Evolutionary conservation across 2,113 vertebrate species (phyloP).

Genomic region (Budorcas taxicolor): DNA sequence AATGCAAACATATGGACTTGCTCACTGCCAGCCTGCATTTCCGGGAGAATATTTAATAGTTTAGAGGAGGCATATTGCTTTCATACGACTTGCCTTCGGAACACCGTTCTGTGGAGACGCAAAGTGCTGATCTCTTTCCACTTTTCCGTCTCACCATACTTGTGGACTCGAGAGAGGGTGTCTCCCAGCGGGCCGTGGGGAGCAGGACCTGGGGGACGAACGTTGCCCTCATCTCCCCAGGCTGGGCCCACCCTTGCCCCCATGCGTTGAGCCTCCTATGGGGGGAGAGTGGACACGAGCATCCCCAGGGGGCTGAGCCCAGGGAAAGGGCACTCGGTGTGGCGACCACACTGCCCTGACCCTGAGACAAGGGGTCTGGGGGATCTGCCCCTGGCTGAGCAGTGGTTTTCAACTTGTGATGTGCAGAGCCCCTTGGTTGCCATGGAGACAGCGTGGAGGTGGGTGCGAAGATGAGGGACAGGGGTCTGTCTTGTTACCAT

Average conservation of each 20-base stretch:
- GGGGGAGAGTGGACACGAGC: rapidly evolving
- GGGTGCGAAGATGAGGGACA: rapidly evolving
- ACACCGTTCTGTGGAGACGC: not conserved
- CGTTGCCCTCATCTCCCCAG: rapidly evolving
- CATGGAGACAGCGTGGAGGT: rapidly evolving
- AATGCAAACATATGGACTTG: not conserved
- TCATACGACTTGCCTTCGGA: not conserved
- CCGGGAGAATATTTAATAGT: not conserved
- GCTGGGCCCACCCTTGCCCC: rapidly evolving
- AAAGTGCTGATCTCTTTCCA: not conserved
- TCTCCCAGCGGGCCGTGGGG: not conserved
- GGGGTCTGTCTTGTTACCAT: rapidly evolving
- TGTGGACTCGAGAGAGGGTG: not conserved
- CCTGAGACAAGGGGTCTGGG: rapidly evolving
- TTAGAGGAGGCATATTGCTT: slow-evolving; percentile 2
- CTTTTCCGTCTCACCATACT: rapidly evolving
- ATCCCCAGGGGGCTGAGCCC: too few relatives aligned
- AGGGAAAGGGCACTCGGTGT: rapidly evolving
- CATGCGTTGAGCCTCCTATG: rapidly evolving
- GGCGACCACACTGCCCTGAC: rapidly evolving
- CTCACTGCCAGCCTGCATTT: not conserved
- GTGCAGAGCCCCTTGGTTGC: not conserved
- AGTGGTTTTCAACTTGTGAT: not conserved
- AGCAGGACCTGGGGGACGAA: rapidly evolving
- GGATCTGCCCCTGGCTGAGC: not conserved